Evolutionary conservation across 2,888 invertebrate species (phyloP), one percentile per base, ranked within the genome.

Genomic region (Timema cristinae): DNA sequence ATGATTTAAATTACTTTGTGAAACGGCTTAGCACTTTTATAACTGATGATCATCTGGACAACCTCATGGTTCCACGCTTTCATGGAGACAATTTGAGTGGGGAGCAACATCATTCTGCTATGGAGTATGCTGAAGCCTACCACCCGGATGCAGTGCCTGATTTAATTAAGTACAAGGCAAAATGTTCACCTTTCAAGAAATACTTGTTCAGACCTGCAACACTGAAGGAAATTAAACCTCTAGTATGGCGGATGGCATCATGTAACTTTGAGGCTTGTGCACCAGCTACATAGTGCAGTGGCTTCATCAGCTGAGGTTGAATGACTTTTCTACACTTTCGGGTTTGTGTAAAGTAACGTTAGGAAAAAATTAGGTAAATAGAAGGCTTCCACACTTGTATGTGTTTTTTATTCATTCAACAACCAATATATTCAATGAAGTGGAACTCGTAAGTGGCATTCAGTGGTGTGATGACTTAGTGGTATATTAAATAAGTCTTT

Each of bases 41-140:
- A 50, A 51, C 51, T 15, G 6, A 67, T 0, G n/a, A 10, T 6
- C 51, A 51, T 67, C 15, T 67, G 13, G 11, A 50, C 51, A 50
- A 67, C 16, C 50, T 67, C 50, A 67, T 67, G 16, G 67, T 10
- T 67, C 67, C 51, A 50, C 50, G n/a, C 32, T 51, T 50, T 50
- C 9, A 50, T 50, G 67, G 67, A 51, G 67, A 50, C 16, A 50
- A 16, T 7, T 6, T 67, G 67, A 67, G 50, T 5, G 51, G 50
- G 50, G n/a, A 67, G 67, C 67, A 67, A 51, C 51, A 15, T 50
- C 7, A 50, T 51, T 67, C 50, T 50, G 32, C 47, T 32, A 51
- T 50, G n/a, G 50, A 67, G 13, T 67, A 67, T 67, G 51, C 51
- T 67, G 5, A n/a, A 67, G 50, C 67, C 10, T 50, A 67, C 1